Percentiles rank a stretch among this genome's conserved stretches.
These are phyloP conservation scores for Tuta absoluta DNA, from an alignment of 2,888 invertebrate species.

Conservation along the genomic window DNA sequence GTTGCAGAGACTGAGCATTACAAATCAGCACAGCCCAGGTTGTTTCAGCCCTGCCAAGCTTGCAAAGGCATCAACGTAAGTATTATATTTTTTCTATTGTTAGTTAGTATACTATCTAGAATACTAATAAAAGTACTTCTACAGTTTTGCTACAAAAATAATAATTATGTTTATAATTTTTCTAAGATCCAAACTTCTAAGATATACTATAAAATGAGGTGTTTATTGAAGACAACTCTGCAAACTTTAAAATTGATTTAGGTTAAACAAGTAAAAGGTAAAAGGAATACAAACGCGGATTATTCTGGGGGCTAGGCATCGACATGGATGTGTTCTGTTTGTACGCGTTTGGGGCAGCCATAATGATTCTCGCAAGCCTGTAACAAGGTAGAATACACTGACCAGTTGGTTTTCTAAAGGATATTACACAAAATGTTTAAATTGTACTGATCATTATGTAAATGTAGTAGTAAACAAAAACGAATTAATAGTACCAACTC, in stretches of 20 bases:
- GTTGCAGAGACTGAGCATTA: slow-evolving; percentile 60
- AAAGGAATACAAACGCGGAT: slow-evolving; percentile 85
- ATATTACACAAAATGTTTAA: neutral
- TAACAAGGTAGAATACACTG: slow-evolving; percentile 33
- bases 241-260: slow-evolving; percentile 16
- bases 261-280: slow-evolving; percentile 12
- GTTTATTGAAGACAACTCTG: slow-evolving; percentile 12
- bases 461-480: neutral
- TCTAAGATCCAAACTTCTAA: neutral
- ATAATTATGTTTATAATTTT: neutral
- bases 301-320: slow-evolving; percentile 85
- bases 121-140: slow-evolving; percentile 43
- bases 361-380: slow-evolving; percentile 58
- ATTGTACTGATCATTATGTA: neutral
- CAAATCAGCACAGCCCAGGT: slow-evolving; percentile 68
- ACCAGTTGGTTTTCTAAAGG: neutral
- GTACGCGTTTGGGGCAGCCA: slow-evolving; percentile 92
- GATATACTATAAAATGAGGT: neutral
- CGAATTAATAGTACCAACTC: neutral
- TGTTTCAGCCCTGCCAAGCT: slow-evolving; percentile 65
- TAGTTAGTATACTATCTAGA: slow-evolving; percentile 67
- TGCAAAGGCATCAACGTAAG: slow-evolving; percentile 59
- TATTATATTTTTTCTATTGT: slow-evolving; percentile 50
- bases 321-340: slow-evolving; percentile 90
- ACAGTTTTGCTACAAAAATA: slow-evolving; percentile 12